Conservation (phyloP, 2,888 invertebrate species). For the Malacosoma neustria region DNA sequence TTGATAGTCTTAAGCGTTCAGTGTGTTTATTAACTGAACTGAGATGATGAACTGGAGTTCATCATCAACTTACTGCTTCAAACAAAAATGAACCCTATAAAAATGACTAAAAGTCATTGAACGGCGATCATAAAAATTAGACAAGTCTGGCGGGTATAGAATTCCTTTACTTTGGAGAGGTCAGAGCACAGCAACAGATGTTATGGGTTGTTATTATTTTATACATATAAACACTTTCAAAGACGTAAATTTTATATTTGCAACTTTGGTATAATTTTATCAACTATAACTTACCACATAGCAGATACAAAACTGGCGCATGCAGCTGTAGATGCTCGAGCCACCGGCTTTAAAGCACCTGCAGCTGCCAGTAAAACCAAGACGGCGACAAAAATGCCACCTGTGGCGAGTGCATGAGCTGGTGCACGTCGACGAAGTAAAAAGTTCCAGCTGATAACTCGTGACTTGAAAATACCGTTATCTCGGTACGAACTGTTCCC, state of each 20-base stretch:
- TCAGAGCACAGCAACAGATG: no score
- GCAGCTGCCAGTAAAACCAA: slow-evolving; percentile 33
- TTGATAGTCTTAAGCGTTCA: no score
- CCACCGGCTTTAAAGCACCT: slow-evolving; percentile 29
- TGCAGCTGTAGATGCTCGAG: slow-evolving; percentile 42
- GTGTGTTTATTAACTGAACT: no score
- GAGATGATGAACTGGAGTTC: no score
- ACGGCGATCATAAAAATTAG: no score
- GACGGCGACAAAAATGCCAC: slow-evolving; percentile 26
- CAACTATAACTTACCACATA: slow-evolving; percentile 31
- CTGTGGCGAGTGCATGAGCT: slow-evolving; percentile 31
- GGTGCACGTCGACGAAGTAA: slow-evolving; percentile 34
- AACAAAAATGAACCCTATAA: no score
- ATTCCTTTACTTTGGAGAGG: no score
- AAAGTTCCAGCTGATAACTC: slow-evolving; percentile 29
- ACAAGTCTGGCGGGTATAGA: no score
- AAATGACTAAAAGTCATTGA: no score
- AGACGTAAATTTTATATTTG: neutral
- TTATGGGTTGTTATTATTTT: no score
- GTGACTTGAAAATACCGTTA: slow-evolving; percentile 17
- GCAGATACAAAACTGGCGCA: slow-evolving; percentile 40
- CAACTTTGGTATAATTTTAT: neutral
- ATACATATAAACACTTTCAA: neutral
- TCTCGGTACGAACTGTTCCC: slow-evolving; percentile 12
- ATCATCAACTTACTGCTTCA: no score